Base-by-base conservation (phyloP, 2,888 invertebrate genomes). In the Ischnus inquisitorius region DNA sequence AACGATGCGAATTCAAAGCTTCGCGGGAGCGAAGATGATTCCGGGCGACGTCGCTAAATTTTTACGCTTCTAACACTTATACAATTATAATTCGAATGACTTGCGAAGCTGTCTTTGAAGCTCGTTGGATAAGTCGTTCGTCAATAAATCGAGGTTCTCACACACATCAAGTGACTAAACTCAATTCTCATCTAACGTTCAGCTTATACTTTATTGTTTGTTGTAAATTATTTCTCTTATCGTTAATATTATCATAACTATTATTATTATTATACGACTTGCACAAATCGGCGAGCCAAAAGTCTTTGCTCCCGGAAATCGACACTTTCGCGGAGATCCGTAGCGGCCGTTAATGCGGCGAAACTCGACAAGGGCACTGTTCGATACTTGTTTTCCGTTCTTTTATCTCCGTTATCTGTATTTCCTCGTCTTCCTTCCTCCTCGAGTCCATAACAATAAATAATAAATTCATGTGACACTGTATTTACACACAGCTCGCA, bases 191-290 rank as follows among this genome's bases (percentile, higher is more conserved):
- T 75, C 72, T 62, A 60, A 80, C 68, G 41, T 62, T 64, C 64
- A 83, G 69, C 65, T 83, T 71, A 74, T 76, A 48, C 60, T 81
- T 76, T 71, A 76, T 76, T 62, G 43, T 72, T 71, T 54, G 8
- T 62, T 78, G 19, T n/a, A 43, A 39, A 51, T 72, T 72, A 67
- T 46, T 64, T 51, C 39, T 43, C 6, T 39, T 65, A 8, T 41
- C 16, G 3, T 41, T 67, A 41, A 34, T 16, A 41, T 54, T 64
- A 8, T 19, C 28, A 39, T 62, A 57, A 69, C 75, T 65, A 71
- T 75, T 62, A 19, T 10, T 8, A 54, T 48, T 51, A 68, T 34
- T 19, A 41, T 43, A 77, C 62, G 34, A 68, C 57, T 60, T 65
- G 79, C 72, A 62, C 46, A 28, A 28, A 28, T 51, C 25, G 57